A percentile compares a stretch with the other conserved stretches of the same genome.
Conservation (phyloP, 2,113 vertebrate genomes). For the Nibea albiflora region DNA sequence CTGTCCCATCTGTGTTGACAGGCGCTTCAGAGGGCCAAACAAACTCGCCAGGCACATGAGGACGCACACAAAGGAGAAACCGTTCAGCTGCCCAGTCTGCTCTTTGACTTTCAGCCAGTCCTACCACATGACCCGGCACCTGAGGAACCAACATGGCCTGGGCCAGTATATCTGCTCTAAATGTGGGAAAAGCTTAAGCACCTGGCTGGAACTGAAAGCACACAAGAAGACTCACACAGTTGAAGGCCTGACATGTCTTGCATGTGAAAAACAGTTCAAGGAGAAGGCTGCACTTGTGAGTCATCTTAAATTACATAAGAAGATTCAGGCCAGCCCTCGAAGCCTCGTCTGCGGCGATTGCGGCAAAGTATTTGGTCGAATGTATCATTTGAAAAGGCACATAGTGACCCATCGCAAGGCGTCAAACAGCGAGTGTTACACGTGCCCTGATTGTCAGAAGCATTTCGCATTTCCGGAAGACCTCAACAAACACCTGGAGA, state of each 20-base stretch:
- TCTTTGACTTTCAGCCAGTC: constrained; percentile 71
- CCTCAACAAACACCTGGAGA: constrained; percentile 72
- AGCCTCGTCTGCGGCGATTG: constrained; percentile 68
- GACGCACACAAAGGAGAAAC: constrained; percentile 78
- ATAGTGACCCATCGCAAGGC: constrained; percentile 67
- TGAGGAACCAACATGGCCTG: constrained; percentile 66
- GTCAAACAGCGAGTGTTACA: constrained; percentile 39
- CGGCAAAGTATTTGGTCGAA: constrained; percentile 71
- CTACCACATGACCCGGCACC: constrained; percentile 78
- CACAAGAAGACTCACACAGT: constrained; percentile 66
- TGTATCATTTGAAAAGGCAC: constrained; percentile 75
- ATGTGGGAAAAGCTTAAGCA: constrained; percentile 60
- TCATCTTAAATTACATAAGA: constrained; percentile 67
- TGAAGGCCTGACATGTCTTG: constrained; percentile 55
- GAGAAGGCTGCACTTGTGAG: constrained; percentile 43
- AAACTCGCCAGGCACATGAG: constrained; percentile 78
- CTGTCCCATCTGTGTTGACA: constrained; percentile 66
- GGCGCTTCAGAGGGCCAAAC: constrained; percentile 64
- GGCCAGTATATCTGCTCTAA: constrained; percentile 67
- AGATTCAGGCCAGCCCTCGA: constrained; percentile 29
- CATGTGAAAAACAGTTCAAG: constrained; percentile 72
- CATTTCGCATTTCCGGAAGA: constrained; percentile 65
- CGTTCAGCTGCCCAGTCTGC: constrained; percentile 73
- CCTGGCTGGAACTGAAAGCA: constrained; percentile 65
- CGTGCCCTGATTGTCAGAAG: constrained; percentile 70